These are phyloP conservation scores for Microctenopoma lineatum DNA, from an alignment of 2,797 vertebrate genomes.

Conservation along the genomic window DNA sequence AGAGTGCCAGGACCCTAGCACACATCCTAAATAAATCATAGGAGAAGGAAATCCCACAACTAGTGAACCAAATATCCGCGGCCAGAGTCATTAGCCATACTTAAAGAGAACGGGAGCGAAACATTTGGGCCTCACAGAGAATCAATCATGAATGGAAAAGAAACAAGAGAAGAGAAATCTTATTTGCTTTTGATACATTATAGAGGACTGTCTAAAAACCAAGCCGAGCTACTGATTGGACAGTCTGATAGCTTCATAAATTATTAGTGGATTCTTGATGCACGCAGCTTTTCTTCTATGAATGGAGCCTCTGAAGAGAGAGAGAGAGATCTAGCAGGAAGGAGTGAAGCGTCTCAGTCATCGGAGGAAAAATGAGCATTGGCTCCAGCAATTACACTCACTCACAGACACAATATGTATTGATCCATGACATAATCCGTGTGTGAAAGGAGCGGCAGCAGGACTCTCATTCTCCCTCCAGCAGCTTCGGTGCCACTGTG, in stretches of 20 bases:
- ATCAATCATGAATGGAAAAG: constrained; percentile 43
- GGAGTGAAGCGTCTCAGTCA: not conserved
- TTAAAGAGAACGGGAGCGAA: constrained; percentile 56
- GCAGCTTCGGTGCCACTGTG: constrained; percentile 9
- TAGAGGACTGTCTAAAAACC: constrained; percentile 11
- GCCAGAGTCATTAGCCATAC: constrained; percentile 38
- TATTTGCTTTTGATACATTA: constrained; percentile 24
- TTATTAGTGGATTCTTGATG: constrained; percentile 28
- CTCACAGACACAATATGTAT: constrained; percentile 13
- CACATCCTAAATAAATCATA: constrained; percentile 80
- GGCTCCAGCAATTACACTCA: not conserved
- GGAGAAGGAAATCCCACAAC: constrained; percentile 69
- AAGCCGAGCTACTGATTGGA: constrained; percentile 7
- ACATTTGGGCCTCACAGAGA: constrained; percentile 38
- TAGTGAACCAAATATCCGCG: constrained; percentile 66
- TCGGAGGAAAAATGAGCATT: no score
- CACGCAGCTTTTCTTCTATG: constrained; percentile 3
- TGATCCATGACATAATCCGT: constrained; percentile 28
- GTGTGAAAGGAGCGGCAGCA: constrained; percentile 17
- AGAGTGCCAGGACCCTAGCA: constrained; percentile 53
- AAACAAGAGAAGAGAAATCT: not conserved
- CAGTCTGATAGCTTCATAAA: constrained; percentile 11
- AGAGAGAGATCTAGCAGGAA: not conserved
- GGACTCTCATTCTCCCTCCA: constrained; percentile 10
- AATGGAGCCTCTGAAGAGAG: constrained; percentile 12